These are phyloP conservation scores for Myotis yumanensis DNA, from an alignment of 2,113 vertebrate genomes.

Conservation along the genomic window DNA sequence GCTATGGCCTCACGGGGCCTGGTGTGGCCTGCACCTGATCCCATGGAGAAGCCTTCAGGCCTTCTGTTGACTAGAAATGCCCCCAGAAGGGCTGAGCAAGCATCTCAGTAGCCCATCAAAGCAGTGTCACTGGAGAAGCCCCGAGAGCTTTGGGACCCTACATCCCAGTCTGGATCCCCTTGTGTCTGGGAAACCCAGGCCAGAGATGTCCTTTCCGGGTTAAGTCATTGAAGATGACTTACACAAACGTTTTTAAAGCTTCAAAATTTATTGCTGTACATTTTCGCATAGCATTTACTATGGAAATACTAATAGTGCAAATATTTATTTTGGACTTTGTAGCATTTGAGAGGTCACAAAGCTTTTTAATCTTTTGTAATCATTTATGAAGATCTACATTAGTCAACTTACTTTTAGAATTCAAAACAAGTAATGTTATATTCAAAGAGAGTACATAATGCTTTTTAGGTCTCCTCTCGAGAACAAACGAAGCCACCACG, in stretches of 20 bases:
- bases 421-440: slow-evolving; percentile 61
- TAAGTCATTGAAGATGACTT: slow-evolving; percentile 69
- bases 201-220: not conserved
- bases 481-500: slow-evolving; percentile 6
- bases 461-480: slow-evolving; percentile 35
- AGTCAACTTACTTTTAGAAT: slow-evolving; percentile 53
- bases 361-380: slow-evolving; percentile 57
- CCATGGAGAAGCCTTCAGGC: not conserved
- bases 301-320: slow-evolving; percentile 77
- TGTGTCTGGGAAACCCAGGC: not conserved
- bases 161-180: not conserved
- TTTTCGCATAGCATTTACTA: slow-evolving; percentile 72
- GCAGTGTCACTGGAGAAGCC: not conserved
- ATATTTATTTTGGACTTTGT: slow-evolving; percentile 65
- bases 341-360: slow-evolving; percentile 72
- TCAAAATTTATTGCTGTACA: slow-evolving; percentile 77
- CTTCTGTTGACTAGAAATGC: not conserved
- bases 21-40: not conserved
- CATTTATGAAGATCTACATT: slow-evolving; percentile 51
- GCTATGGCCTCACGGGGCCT: accelerated
- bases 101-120: not conserved
- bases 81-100: not conserved
- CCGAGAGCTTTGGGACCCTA: not conserved
- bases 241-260: slow-evolving; percentile 69
- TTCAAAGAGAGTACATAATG: slow-evolving; percentile 45